Evolutionary conservation across 2,888 invertebrate genomes (phyloP).

Genomic region (Nipponacmea schrenckii): DNA sequence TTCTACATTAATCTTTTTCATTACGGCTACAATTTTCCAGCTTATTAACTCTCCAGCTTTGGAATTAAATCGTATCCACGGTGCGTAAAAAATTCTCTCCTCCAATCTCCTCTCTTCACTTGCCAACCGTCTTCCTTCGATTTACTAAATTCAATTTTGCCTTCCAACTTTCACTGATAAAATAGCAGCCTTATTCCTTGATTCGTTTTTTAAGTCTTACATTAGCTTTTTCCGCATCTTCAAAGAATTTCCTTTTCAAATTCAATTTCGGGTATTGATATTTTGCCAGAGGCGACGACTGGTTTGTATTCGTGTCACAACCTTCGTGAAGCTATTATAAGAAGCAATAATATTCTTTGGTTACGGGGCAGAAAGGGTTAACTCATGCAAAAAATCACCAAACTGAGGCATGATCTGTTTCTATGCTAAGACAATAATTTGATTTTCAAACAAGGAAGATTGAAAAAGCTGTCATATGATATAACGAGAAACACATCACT

Average conservation of each 20-base stretch:
- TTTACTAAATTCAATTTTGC: slow-evolving; percentile 21
- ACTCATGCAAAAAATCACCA: slow-evolving; percentile 8
- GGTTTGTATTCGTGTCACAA: slow-evolving; percentile 6
- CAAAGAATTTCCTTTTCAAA: slow-evolving; percentile 7
- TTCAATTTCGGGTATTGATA: slow-evolving; percentile 6
- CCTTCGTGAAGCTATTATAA: not conserved
- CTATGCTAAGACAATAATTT: slow-evolving; percentile 6
- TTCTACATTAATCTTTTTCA: slow-evolving; percentile 43
- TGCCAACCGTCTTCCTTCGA: slow-evolving; percentile 20
- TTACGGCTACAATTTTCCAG: slow-evolving; percentile 38
- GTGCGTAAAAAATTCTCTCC: slow-evolving; percentile 34
- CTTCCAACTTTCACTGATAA: slow-evolving; percentile 11
- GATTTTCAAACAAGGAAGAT: slow-evolving; percentile 5
- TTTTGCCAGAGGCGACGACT: not conserved
- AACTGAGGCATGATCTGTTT: not conserved
- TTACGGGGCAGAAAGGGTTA: not conserved
- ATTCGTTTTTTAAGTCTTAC: slow-evolving; percentile 10
- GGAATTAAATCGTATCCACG: slow-evolving; percentile 40
- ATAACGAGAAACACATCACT: slow-evolving; percentile 5
- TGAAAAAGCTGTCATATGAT: not conserved
- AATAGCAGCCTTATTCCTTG: not conserved
- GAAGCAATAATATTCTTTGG: not conserved
- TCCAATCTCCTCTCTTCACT: slow-evolving; percentile 16
- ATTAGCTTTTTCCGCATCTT: slow-evolving; percentile 8
- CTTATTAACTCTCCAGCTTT: slow-evolving; percentile 35